phyloP scores from a whole-genome alignment of 2,797 vertebrate species.

The Mormyrus proboscirostris region DNA sequence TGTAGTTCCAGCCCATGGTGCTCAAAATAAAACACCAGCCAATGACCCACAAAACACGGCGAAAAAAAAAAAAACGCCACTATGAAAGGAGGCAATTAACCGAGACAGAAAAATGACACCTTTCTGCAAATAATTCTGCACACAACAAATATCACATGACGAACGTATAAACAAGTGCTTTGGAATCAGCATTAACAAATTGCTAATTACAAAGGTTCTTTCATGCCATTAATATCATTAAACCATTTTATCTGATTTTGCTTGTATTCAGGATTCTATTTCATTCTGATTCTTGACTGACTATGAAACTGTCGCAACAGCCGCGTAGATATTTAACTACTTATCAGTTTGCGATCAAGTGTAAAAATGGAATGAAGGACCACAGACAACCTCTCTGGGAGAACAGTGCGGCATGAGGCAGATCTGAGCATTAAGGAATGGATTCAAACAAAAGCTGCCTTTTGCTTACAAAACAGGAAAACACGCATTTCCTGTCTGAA shows the following conservation, averaged over 20 bases:
- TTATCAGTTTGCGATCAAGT: background rate
- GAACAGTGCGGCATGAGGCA: background rate
- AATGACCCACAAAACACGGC: background rate
- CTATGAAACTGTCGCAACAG: background rate
- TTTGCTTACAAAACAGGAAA: background rate
- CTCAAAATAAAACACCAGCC: background rate
- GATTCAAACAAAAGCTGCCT: background rate
- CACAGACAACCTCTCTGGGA: background rate
- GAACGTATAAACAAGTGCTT: background rate
- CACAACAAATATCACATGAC: background rate
- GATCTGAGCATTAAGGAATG: background rate
- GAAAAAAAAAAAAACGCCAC: background rate
- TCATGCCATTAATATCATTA: background rate
- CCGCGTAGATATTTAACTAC: background rate
- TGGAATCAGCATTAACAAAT: background rate
- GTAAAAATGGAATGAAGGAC: background rate
- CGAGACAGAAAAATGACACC: background rate
- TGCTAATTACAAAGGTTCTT: background rate
- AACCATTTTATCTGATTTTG: background rate
- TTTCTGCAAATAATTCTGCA: background rate
- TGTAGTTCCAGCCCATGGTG: background rate
- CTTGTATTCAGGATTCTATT: background rate
- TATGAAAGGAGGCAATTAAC: background rate
- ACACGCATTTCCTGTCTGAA: background rate
- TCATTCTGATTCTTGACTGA: background rate